phyloP scores from a whole-genome alignment of 2,797 vertebrate genomes.

The Poecilia wingei region DNA sequence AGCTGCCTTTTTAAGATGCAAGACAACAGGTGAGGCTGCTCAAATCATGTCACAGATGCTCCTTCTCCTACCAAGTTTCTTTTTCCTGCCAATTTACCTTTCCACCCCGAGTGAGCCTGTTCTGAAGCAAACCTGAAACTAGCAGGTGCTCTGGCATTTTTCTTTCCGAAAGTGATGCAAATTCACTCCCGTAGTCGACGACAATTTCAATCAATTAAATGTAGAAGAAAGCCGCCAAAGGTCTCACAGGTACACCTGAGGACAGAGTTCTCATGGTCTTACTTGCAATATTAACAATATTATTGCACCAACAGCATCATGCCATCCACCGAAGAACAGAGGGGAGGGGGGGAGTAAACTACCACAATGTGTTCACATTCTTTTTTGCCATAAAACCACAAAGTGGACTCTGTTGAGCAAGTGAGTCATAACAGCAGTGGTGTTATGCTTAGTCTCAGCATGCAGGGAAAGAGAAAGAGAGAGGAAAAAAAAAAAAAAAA shows the following conservation, averaged over 20 bases:
- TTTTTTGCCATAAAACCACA: conserved; percentile 77
- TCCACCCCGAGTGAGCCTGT: conserved; percentile 25
- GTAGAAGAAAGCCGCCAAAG: conserved; percentile 10
- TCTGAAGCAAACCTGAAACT: conserved; percentile 46
- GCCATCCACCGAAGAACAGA: conserved; percentile 44
- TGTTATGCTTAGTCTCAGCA: conserved; percentile 79
- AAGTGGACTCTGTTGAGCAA: conserved; percentile 79
- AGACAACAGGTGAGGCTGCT: conserved; percentile 81
- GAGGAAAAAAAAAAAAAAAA: conserved; percentile 47
- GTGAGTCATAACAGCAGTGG: conserved; percentile 79
- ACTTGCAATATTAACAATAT: conserved; percentile 13
- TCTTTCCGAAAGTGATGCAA: conserved; percentile 31
- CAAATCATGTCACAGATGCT: conserved; percentile 66
- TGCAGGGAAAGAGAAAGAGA: conserved; percentile 48
- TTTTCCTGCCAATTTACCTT: conserved; percentile 38
- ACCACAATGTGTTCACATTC: conserved; percentile 73
- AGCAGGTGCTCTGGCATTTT: conserved; percentile 58
- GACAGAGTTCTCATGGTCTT: background rate
- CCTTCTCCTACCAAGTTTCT: conserved; percentile 31
- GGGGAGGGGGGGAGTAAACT: conserved; percentile 14
- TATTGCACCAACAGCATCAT: background rate
- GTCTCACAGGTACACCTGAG: background rate
- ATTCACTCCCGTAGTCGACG: conserved; percentile 10
- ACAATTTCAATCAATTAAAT: conserved; percentile 3
- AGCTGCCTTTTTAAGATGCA: conserved; percentile 68